phyloP scores from a whole-genome alignment of 2,797 vertebrate species.

The Margarornis squamiger region DNA sequence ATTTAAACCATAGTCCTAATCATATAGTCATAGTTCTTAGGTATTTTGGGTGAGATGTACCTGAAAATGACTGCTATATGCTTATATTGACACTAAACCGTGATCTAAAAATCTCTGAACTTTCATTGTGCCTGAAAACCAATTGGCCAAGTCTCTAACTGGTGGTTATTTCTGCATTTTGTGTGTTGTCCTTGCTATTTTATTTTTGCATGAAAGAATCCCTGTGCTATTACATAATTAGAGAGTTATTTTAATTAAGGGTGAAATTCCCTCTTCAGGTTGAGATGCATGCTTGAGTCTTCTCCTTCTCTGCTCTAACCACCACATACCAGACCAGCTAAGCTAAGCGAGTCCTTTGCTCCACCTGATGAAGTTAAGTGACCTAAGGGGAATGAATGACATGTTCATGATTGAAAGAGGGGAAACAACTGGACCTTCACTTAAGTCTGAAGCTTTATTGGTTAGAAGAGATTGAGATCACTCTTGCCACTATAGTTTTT shows the following conservation, averaged over 20 bases:
- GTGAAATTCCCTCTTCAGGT: not conserved
- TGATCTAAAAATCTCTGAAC: not conserved
- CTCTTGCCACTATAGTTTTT: not conserved
- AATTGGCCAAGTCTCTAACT: not conserved
- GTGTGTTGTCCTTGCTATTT: not conserved
- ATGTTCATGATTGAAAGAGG: not conserved
- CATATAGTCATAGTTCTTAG: not conserved
- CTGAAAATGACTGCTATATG: not conserved
- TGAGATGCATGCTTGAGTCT: not conserved
- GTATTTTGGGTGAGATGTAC: not conserved
- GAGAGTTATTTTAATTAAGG: not conserved
- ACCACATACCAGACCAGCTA: not conserved
- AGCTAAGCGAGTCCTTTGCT: rapidly evolving
- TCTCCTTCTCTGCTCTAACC: not conserved
- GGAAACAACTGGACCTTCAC: not conserved
- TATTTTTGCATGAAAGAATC: not conserved
- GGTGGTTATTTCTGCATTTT: not conserved
- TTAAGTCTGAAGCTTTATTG: not conserved
- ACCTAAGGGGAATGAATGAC: not conserved
- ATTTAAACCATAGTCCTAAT: not conserved
- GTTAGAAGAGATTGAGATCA: not conserved
- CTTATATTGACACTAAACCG: not conserved
- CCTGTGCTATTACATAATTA: not conserved
- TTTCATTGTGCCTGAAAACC: not conserved
- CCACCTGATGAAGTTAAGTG: not conserved